Conservation (phyloP, 2,888 invertebrate genomes). For the Gryllus longicercus region DNA sequence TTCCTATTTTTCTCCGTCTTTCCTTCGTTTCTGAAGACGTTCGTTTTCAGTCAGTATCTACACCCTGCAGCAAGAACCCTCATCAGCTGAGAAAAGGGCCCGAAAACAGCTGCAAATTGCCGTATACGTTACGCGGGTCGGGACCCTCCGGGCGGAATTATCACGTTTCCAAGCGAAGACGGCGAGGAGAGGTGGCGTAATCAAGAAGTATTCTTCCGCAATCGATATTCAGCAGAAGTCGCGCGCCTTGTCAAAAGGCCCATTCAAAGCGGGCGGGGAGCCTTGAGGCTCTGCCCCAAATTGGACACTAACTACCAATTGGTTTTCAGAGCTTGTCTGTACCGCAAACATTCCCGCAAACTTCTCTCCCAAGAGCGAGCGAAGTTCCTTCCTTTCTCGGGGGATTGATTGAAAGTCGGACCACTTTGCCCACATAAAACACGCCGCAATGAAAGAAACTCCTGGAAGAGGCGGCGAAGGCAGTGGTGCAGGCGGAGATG, state of each 20-base stretch:
- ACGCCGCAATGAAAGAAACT: constrained; percentile 8
- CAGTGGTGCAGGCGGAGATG: not conserved
- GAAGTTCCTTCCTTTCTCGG: not conserved
- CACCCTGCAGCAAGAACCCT: not conserved
- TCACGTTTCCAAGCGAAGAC: not conserved
- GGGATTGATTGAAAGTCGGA: constrained; percentile 9
- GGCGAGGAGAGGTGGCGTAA: not conserved
- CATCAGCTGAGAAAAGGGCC: not conserved
- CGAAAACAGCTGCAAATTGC: not conserved
- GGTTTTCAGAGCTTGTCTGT: constrained; percentile 2
- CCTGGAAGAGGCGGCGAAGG: not conserved
- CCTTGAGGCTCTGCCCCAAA: not conserved
- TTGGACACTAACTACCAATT: constrained; percentile 17
- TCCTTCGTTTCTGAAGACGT: not conserved
- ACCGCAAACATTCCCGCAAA: constrained; percentile 17
- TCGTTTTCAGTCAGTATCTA: not conserved
- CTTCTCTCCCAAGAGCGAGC: not conserved
- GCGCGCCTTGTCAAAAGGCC: not conserved
- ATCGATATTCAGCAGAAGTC: constrained; percentile 10
- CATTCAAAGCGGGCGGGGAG: not conserved
- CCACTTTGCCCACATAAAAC: constrained; percentile 10
- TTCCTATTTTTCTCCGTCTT: too few species aligned
- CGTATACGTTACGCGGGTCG: not conserved
- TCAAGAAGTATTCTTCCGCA: constrained; percentile 6
- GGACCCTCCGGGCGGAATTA: not conserved